Evolutionary conservation across 2,888 invertebrate species (phyloP), one percentile per base, ranked within the genome.

Genomic region (Panzeria rudis): DNA sequence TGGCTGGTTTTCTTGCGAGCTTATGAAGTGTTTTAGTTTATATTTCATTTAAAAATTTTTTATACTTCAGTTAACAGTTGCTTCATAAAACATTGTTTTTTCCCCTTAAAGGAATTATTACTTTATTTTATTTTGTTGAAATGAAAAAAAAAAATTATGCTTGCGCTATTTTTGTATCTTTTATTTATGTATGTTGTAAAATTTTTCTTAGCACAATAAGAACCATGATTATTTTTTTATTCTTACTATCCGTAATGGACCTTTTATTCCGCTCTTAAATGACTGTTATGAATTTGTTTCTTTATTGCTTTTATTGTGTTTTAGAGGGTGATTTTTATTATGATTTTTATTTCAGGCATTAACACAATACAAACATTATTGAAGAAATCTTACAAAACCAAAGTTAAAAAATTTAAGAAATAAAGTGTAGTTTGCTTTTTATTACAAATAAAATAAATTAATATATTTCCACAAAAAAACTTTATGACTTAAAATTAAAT

Each of bases 81-180:
- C 41, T 59, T 61, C 23, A 25, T 47, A 38, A 15, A 32, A 11
- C 59, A 20, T 62, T 8, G 7, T 68, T 38, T 56, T 78, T 77
- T 50, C 20, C 66, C n/a, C n/a, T 76, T 29, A 50, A 76, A 41
- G 20, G 29, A 73, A 68, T 75, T n/a, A n/a, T n/a, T 71, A 35
- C 52, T 71, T 80, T 44, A 79, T 84, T 80, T 84, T 69, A 79
- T 79, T 69, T 66, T 9, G 50, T 62, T 83, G 56, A 69, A 62
- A 59, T 66, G 75, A 66, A 83, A 75, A 44, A 71, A 44, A 76
- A 68, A 5, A 80, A 71, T 68, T 81, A 81, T 81, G 80, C 62
- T 68, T 15, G n/a, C 8, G 35, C 25, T 79, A 44, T 44, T 69
- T 71, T 52, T 44, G 15, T 32, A 15, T 32, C n/a, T 54, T 32